These are phyloP conservation scores for Galeopsomyia nigrocyanea DNA, from an alignment of 2,888 invertebrate species.

Conservation along the genomic window DNA sequence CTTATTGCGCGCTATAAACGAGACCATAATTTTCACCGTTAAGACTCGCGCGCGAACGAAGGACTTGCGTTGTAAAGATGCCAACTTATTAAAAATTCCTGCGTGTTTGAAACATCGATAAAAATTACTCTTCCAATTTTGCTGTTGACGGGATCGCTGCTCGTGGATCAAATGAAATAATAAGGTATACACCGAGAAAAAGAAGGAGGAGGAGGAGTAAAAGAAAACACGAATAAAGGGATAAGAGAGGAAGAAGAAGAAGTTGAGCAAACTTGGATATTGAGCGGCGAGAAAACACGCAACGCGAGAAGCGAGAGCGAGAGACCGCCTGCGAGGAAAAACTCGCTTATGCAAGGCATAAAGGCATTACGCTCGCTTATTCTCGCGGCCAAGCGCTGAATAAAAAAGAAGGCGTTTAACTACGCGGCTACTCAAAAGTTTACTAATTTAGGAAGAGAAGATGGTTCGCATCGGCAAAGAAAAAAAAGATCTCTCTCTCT, in stretches of 20 bases:
- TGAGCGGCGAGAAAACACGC: constrained; percentile 40
- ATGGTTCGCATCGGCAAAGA: constrained; percentile 23
- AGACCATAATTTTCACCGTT: no score
- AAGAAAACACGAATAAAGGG: constrained; percentile 24
- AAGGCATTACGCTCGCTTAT: constrained; percentile 39
- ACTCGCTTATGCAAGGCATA: constrained; percentile 38
- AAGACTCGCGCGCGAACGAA: no score
- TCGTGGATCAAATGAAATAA: no score
- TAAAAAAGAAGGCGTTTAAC: constrained; percentile 20
- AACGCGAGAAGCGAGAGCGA: no score
- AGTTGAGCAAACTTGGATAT: constrained; percentile 41
- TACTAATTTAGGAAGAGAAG: constrained; percentile 37
- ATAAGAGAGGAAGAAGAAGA: constrained; percentile 15
- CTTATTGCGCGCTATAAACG: no score
- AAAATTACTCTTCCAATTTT: no score
- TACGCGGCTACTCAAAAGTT: constrained; percentile 33
- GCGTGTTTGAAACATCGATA: no score
- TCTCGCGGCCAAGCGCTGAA: constrained; percentile 10
- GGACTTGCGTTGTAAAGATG: no score
- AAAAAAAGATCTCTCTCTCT: constrained; percentile 4
- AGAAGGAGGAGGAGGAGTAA: background rate
- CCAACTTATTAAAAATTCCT: no score
- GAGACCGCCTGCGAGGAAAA: constrained; percentile 32
- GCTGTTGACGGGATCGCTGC: no score
- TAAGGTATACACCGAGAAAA: background rate